Conservation (phyloP, 2,888 invertebrate genomes). For the Ectobius pallidus region DNA sequence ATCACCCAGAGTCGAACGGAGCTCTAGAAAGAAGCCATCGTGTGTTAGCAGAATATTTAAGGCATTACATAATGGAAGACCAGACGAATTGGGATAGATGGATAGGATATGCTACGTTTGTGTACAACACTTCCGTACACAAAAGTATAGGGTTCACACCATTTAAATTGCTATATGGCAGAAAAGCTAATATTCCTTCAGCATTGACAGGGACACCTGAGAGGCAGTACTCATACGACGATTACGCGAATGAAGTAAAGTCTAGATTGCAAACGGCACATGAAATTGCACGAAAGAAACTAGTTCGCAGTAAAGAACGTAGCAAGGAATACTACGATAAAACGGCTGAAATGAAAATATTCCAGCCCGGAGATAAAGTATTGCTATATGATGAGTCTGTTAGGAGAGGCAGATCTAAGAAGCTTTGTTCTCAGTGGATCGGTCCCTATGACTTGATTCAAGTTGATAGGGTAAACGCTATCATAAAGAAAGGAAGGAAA, state of each 20-base stretch:
- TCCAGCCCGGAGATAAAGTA: not conserved
- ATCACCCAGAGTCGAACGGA: conserved; percentile 1
- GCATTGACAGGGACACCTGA: not conserved
- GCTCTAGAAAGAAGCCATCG: conserved; percentile 16
- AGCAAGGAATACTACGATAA: not conserved
- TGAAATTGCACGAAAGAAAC: too few relatives aligned
- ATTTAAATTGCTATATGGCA: conserved; percentile 3
- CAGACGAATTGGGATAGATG: conserved; percentile 12
- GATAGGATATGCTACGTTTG: not conserved
- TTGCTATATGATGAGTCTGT: not conserved
- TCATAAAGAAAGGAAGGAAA: too few relatives aligned
- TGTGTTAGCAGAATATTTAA: conserved; percentile 2
- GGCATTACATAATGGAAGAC: not conserved
- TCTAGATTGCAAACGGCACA: not conserved
- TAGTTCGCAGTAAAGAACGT: not conserved
- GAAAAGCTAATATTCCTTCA: not conserved
- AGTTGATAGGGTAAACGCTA: too few relatives aligned
- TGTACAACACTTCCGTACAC: conserved; percentile 12
- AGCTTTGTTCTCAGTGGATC: not conserved
- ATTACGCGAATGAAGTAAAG: not conserved
- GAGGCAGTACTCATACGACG: not conserved
- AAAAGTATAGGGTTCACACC: conserved; percentile 1
- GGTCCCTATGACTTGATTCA: not conserved
- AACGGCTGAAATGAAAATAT: not conserved
- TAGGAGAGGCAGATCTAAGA: not conserved